Percentiles rank a stretch among this genome's conserved stretches.
These are phyloP conservation scores for Bombycilla garrulus DNA, from an alignment of 2,113 vertebrate genomes.

Conservation along the genomic window DNA sequence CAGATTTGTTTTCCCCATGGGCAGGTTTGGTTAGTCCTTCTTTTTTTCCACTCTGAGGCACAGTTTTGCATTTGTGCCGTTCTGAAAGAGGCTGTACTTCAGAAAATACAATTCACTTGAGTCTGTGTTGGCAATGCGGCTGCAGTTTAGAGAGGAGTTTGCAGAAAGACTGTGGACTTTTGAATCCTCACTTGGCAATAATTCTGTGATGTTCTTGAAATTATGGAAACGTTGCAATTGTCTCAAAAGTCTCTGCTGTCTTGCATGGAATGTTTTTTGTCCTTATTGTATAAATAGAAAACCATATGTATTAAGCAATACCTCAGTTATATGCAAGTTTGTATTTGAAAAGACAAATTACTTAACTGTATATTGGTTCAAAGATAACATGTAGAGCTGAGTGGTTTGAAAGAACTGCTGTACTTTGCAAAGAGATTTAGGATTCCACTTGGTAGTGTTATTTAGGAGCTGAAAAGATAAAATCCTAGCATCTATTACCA, in stretches of 20 bases:
- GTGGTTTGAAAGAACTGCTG: neutral
- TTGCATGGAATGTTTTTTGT: neutral
- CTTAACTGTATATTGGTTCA: neutral
- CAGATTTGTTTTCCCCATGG: slow-evolving; percentile 12
- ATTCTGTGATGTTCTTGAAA: neutral
- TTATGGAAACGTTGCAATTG: neutral
- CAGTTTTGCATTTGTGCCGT: neutral
- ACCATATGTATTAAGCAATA: neutral
- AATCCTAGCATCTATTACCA: neutral
- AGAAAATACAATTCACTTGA: neutral
- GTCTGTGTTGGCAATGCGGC: fast-evolving
- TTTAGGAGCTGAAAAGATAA: neutral
- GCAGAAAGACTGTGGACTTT: neutral
- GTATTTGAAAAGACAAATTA: neutral
- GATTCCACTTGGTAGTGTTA: neutral
- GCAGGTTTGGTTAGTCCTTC: neutral
- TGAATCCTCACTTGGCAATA: neutral
- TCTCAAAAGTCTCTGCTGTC: neutral
- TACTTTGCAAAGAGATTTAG: neutral
- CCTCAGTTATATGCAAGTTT: neutral
- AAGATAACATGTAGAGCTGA: neutral
- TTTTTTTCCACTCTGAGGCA: neutral
- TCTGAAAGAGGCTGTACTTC: neutral
- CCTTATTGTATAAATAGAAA: neutral
- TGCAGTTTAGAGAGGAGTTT: neutral